Evolutionary conservation across 2,888 invertebrate species (phyloP).

Genomic region (Parapristionchus giblindavisi): DNA sequence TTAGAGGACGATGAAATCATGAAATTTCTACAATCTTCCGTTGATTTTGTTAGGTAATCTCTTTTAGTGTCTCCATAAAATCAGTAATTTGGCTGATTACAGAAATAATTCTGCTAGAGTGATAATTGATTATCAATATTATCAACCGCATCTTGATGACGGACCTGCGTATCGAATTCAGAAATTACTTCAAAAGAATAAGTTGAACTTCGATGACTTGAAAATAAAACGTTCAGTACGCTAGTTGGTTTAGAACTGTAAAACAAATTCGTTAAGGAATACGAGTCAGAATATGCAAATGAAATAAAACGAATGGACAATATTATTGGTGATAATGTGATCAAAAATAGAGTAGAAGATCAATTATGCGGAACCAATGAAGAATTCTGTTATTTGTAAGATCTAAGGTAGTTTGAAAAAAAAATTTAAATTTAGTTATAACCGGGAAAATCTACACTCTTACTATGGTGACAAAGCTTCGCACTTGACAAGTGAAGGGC

Average conservation of each 20-base stretch:
- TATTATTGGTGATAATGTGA: conserved; percentile 4
- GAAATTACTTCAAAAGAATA: conserved; percentile 18
- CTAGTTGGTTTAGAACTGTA: no score
- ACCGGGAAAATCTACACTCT: conserved; percentile 8
- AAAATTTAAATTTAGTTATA: conserved; percentile 10
- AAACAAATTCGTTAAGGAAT: no score
- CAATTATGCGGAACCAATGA: conserved; percentile 6
- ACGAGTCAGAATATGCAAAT: background rate
- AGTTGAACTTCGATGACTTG: conserved; percentile 12
- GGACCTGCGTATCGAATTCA: conserved; percentile 21
- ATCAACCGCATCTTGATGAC: conserved; percentile 5
- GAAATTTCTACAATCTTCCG: background rate
- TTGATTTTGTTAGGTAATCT: background rate
- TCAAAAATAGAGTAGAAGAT: conserved; percentile 2
- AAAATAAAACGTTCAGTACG: no score
- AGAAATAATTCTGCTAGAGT: conserved; percentile 11
- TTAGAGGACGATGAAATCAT: background rate
- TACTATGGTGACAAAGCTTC: conserved; percentile 25
- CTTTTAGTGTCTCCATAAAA: background rate
- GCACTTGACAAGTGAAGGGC: conserved; percentile 26
- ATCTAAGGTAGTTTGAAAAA: no score
- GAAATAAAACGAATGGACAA: background rate
- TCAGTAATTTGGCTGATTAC: no score
- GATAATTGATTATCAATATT: conserved; percentile 22
- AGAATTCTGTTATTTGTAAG: conserved; percentile 10